These are phyloP conservation scores for Aphodius granarius DNA, from an alignment of 2,888 invertebrate genomes.

Conservation along the genomic window DNA sequence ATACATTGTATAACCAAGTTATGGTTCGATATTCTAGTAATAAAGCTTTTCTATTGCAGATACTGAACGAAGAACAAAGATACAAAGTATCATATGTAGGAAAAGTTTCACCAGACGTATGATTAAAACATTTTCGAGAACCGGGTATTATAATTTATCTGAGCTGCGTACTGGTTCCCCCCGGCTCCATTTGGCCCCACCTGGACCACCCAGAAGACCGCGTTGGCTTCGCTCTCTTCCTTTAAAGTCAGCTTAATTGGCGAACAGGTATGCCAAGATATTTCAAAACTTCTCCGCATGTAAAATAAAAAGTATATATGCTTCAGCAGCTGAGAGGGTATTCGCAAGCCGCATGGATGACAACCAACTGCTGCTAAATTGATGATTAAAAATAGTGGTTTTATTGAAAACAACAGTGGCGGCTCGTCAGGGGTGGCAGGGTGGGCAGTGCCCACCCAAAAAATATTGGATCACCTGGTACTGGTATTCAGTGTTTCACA, in stretches of 20 bases:
- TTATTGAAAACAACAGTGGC: no score
- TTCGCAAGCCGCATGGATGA: not conserved
- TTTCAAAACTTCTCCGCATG: not conserved
- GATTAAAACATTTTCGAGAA: not conserved
- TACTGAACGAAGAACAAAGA: not conserved
- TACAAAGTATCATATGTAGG: not conserved
- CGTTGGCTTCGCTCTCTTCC: not conserved
- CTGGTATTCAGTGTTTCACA: no score
- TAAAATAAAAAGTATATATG: not conserved
- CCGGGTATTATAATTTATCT: not conserved
- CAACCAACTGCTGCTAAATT: not conserved
- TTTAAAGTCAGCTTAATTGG: not conserved
- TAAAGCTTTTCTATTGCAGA: not conserved
- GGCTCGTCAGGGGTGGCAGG: no score
- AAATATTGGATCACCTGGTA: no score
- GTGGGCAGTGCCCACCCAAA: no score
- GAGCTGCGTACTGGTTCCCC: not conserved
- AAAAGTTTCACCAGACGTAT: not conserved
- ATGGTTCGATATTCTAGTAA: not conserved
- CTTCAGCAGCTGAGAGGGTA: not conserved
- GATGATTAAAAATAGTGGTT: not conserved
- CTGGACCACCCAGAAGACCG: not conserved
- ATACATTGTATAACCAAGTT: not conserved
- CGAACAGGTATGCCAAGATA: not conserved
- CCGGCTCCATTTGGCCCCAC: not conserved